These are phyloP conservation scores for Calameuta idolon DNA, from an alignment of 2,888 invertebrate species.

Conservation along the genomic window DNA sequence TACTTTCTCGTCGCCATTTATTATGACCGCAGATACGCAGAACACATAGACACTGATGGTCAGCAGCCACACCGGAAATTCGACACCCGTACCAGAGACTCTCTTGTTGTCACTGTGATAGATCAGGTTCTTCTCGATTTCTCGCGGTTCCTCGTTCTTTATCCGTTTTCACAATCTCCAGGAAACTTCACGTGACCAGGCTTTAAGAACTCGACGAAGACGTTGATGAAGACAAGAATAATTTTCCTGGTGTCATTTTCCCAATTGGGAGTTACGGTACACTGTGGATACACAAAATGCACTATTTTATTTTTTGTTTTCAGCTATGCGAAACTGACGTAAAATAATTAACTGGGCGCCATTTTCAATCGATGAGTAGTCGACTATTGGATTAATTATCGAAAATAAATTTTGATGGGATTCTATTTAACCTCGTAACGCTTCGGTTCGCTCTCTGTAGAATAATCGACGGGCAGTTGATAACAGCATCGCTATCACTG, in stretches of 20 bases:
- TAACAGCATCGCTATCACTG: no score
- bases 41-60: background rate
- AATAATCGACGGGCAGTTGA: no score
- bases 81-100: background rate
- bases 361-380: background rate
- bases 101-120: background rate
- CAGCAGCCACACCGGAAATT: background rate
- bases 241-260: background rate
- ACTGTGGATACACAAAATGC: background rate
- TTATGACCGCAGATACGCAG: background rate
- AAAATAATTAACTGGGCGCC: background rate
- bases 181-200: background rate
- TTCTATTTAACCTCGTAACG: background rate
- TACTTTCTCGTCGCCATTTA: conserved; percentile 31
- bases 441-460: no score
- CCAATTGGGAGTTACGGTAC: background rate
- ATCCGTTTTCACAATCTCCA: background rate
- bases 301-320: background rate
- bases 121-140: background rate
- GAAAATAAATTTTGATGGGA: background rate
- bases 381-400: background rate
- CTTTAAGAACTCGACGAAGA: background rate
- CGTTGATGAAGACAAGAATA: background rate
- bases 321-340: background rate
- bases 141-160: background rate